Percentiles rank a stretch among this genome's conserved stretches.
These are phyloP conservation scores for Atethmia centrago DNA, from an alignment of 2,888 invertebrate species.

Conservation along the genomic window DNA sequence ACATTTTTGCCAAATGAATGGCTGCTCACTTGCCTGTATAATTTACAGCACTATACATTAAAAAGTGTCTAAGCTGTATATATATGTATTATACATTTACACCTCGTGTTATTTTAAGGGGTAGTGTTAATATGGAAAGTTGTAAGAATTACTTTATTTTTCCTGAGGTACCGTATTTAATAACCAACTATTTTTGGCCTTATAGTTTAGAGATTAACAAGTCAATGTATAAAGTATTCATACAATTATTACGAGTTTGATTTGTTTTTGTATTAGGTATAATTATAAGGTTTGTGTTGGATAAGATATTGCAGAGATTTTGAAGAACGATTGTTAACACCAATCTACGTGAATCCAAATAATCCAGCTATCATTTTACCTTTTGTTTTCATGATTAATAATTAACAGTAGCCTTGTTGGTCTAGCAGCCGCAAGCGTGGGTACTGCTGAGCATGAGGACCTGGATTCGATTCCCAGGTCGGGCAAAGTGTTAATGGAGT, in stretches of 20 bases:
- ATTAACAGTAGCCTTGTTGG: neutral
- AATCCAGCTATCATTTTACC: neutral
- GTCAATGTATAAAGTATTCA: neutral
- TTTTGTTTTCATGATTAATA: neutral
- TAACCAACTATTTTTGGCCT: neutral
- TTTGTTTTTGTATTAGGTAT: neutral
- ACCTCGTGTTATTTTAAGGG: neutral
- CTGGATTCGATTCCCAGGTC: no score
- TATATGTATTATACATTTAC: neutral
- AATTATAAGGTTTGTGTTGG: neutral
- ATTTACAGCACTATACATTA: conserved; percentile 33
- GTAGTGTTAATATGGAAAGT: neutral
- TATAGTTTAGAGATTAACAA: no score
- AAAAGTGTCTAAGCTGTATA: conserved; percentile 12
- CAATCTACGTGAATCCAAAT: neutral
- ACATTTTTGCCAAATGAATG: conserved; percentile 68
- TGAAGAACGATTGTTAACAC: neutral
- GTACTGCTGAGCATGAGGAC: no score
- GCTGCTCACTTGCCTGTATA: conserved; percentile 34
- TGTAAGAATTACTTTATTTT: neutral
- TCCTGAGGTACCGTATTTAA: no score
- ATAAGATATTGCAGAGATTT: neutral
- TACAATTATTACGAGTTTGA: neutral
- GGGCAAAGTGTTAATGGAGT: no score
- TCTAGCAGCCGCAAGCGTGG: no score